Evolutionary conservation across 92 coral and sea anemone genomes (phyloP).

Genomic region (Chrysogorgia sp.): DNA sequence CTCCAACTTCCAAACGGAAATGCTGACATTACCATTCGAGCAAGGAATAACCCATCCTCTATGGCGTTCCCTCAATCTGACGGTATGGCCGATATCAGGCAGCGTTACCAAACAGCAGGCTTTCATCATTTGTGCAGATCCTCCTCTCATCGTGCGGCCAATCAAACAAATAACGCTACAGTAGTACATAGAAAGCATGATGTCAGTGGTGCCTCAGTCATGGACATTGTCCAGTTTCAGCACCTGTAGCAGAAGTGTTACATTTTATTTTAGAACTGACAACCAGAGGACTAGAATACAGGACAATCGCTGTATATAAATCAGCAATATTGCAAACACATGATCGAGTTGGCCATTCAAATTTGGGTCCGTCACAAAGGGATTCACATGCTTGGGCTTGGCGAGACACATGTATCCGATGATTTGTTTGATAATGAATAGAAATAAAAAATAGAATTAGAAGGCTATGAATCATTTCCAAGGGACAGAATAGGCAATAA

Average conservation of each 20-base stretch:
- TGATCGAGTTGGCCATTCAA: conserved; percentile 35
- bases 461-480: too few species aligned
- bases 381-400: too few species aligned
- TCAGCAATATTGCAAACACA: conserved; percentile 53
- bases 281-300: not conserved
- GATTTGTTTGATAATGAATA: too few species aligned
- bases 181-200: conserved; percentile 48
- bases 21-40: conserved; percentile 55
- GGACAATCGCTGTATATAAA: conserved; percentile 42
- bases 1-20: too few species aligned
- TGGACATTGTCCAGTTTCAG: conserved; percentile 52
- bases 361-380: conserved; percentile 31
- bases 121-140: conserved; percentile 34
- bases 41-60: conserved; percentile 42
- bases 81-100: conserved; percentile 50
- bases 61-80: conserved; percentile 46
- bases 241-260: conserved; percentile 51
- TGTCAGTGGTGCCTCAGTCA: conserved; percentile 41
- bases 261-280: conserved; percentile 17
- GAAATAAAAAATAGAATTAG: too few species aligned
- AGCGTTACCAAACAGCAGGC: conserved; percentile 33
- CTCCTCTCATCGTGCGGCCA: conserved; percentile 41
- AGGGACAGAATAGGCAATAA: too few species aligned
- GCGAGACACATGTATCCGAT: too few species aligned
- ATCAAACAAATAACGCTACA: conserved; percentile 41